phyloP scores from a whole-genome alignment of 2,888 invertebrate genomes.

The Caradrina kadenii region DNA sequence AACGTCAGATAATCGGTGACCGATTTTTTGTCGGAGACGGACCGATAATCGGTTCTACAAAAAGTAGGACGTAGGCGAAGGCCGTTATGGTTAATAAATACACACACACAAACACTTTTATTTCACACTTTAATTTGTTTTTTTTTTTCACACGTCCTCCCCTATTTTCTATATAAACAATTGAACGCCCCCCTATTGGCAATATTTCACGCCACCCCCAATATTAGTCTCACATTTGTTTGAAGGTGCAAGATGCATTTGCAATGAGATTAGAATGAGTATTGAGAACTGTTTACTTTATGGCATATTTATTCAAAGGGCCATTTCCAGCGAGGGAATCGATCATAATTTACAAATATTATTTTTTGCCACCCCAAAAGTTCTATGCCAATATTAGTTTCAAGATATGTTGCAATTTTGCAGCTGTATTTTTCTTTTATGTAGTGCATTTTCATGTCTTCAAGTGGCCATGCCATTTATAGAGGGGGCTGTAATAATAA shows the following conservation, averaged over 20 bases:
- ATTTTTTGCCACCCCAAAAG: constrained; percentile 41
- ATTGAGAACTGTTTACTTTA: constrained; percentile 78
- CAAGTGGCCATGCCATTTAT: constrained; percentile 5
- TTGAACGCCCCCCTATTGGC: constrained; percentile 46
- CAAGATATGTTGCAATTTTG: neutral
- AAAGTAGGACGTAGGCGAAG: no score
- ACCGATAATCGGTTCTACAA: no score
- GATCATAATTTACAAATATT: constrained; percentile 50
- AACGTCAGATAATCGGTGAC: no score
- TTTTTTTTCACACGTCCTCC: constrained; percentile 8
- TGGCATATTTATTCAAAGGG: constrained; percentile 73
- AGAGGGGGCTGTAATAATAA: neutral
- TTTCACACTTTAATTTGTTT: neutral
- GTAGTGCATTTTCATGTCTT: constrained; percentile 27
- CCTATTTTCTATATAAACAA: constrained; percentile 32
- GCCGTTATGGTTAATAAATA: neutral
- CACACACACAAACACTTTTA: no score
- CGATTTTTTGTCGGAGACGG: no score
- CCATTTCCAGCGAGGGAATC: constrained; percentile 57
- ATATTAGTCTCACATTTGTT: constrained; percentile 69
- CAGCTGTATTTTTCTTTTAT: constrained; percentile 4
- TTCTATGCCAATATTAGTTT: constrained; percentile 29
- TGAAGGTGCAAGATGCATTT: constrained; percentile 65
- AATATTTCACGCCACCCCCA: constrained; percentile 67
- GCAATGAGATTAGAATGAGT: constrained; percentile 72